Evolutionary conservation across 2,888 invertebrate genomes (phyloP).

Genomic region (Nemoura dubitans): DNA sequence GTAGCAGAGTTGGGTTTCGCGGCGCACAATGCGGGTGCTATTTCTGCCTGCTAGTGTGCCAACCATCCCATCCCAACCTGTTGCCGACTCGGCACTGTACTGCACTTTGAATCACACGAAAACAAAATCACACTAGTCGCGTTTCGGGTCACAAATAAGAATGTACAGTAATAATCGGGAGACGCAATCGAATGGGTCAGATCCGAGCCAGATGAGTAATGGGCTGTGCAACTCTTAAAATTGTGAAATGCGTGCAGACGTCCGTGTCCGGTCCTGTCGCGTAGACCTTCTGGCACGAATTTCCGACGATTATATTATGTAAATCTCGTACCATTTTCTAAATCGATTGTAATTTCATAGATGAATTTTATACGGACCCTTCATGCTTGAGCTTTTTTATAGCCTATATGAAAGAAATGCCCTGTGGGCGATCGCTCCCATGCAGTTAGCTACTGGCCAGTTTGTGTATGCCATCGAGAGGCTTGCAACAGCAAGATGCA

Average conservation of each 20-base stretch:
- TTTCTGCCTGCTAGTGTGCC: not conserved
- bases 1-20: not conserved
- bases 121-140: not conserved
- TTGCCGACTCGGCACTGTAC: not conserved
- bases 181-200: not conserved
- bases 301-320: not conserved
- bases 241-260: not conserved
- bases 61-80: not conserved
- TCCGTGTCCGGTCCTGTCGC: not conserved
- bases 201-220: not conserved
- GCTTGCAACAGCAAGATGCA: not conserved
- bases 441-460: not conserved
- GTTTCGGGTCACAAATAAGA: not conserved
- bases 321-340: not conserved
- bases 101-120: not conserved
- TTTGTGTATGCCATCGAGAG: not conserved
- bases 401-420: not conserved
- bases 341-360: not conserved
- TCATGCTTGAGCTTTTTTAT: not conserved
- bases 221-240: not conserved
- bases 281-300: not conserved
- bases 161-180: not conserved
- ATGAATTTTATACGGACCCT: not conserved
- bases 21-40: not conserved
- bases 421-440: not conserved